Evolutionary conservation across 2,888 invertebrate species (phyloP).

Genomic region (Epistrophe grossulariae): DNA sequence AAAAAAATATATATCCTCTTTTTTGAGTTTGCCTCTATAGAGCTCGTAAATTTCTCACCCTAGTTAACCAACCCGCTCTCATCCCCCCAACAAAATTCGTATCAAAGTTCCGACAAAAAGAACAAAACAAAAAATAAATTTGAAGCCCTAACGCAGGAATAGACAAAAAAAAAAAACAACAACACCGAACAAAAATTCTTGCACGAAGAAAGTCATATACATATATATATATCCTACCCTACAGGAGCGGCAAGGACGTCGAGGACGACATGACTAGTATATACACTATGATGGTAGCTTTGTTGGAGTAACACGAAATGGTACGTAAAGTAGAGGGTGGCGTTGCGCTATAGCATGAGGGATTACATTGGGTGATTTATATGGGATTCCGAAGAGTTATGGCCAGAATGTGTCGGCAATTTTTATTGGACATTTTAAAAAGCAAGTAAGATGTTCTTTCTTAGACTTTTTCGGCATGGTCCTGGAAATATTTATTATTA

Average conservation of each 20-base stretch:
- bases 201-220: slow-evolving; percentile 59
- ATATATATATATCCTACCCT: slow-evolving; percentile 4
- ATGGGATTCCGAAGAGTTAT: slow-evolving; percentile 85
- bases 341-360: slow-evolving; percentile 83
- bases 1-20: slow-evolving; percentile 21
- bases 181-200: slow-evolving; percentile 55
- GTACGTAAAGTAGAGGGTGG: slow-evolving; percentile 79
- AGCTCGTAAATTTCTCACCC: slow-evolving; percentile 63
- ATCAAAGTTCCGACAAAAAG: slow-evolving; percentile 65
- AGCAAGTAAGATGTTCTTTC: slow-evolving; percentile 84
- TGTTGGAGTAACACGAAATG: slow-evolving; percentile 51
- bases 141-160: slow-evolving; percentile 60
- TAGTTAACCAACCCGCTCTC: slow-evolving; percentile 18
- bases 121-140: slow-evolving; percentile 39
- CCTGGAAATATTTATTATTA: slow-evolving; percentile 74
- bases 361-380: slow-evolving; percentile 84
- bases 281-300: slow-evolving; percentile 56
- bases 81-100: slow-evolving; percentile 60
- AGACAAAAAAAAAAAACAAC: slow-evolving; percentile 32
- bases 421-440: slow-evolving; percentile 85
- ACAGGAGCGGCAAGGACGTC: slow-evolving; percentile 56
- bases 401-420: slow-evolving; percentile 85
- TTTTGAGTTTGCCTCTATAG: slow-evolving; percentile 19
- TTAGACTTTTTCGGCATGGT: slow-evolving; percentile 78
- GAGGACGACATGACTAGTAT: slow-evolving; percentile 50